Evolutionary conservation across 1,140 invertebrate genomes (phyloP).

Genomic region (Drosophila paulistorum): DNA sequence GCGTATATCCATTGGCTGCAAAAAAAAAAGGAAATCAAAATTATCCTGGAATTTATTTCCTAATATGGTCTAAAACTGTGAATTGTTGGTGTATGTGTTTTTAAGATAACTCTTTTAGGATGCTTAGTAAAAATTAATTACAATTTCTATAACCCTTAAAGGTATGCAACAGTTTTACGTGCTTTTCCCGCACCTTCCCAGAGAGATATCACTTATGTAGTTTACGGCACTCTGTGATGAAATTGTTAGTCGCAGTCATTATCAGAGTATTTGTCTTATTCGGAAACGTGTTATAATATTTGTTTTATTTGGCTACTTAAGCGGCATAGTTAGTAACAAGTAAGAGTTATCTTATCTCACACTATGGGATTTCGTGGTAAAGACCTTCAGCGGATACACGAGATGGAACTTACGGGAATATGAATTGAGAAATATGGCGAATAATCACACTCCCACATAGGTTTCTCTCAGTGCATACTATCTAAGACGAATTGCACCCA

Average conservation of each 20-base stretch:
- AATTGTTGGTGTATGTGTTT: not conserved
- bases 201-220: not conserved
- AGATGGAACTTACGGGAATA: too few species aligned
- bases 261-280: not conserved
- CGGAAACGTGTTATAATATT: conserved; percentile 1
- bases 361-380: not conserved
- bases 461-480: not conserved
- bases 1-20: conserved; percentile 63
- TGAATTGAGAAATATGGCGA: too few species aligned
- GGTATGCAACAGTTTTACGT: conserved; percentile 8
- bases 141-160: not conserved
- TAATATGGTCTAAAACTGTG: too few species aligned
- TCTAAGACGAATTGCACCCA: not conserved
- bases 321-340: not conserved
- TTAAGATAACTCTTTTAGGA: conserved; percentile 8
- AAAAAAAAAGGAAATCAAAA: too few species aligned
- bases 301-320: not conserved
- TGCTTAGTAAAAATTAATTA: conserved; percentile 26
- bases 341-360: not conserved
- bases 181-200: not conserved
- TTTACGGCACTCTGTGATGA: not conserved
- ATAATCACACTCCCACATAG: not conserved
- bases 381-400: not conserved
- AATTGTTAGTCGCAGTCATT: not conserved
- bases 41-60: not conserved